A percentile compares a stretch with the other conserved stretches of the same genome.
Conservation (phyloP, 2,888 invertebrate genomes). For the Aporophyla nigra region DNA sequence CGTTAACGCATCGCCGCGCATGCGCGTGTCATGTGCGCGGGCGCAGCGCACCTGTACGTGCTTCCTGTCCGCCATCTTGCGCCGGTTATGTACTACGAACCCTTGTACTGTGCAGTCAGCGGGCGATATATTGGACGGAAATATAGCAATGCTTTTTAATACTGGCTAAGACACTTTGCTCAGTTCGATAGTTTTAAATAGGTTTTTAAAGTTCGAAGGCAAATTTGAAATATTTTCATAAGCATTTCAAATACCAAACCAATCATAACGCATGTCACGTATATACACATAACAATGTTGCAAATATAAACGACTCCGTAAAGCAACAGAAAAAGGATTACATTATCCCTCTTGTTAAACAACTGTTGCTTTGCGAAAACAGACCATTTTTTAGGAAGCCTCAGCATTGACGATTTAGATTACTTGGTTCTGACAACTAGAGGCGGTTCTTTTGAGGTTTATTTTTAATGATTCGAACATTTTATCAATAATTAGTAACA, state of each 20-base stretch:
- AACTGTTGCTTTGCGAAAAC: slow-evolving; percentile 2
- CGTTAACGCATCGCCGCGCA: slow-evolving; percentile 79
- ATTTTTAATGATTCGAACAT: neutral
- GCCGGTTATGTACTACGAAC: slow-evolving; percentile 42
- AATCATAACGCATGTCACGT: no score
- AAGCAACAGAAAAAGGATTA: neutral
- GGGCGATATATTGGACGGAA: neutral
- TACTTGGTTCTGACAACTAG: slow-evolving; percentile 19
- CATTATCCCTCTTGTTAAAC: neutral
- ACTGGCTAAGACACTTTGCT: neutral
- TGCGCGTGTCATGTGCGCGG: slow-evolving; percentile 77
- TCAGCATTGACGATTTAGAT: slow-evolving; percentile 25
- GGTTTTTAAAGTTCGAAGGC: neutral
- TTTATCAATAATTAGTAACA: neutral
- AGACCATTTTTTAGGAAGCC: slow-evolving; percentile 23
- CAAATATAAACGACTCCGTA: neutral
- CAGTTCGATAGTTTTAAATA: neutral
- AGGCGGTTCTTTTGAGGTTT: neutral
- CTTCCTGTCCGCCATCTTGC: slow-evolving; percentile 87
- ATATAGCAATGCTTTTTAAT: neutral
- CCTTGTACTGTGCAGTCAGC: slow-evolving; percentile 32
- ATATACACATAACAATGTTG: no score
- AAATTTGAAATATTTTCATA: neutral
- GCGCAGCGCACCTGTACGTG: slow-evolving; percentile 82
- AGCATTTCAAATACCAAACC: neutral